Evolutionary conservation across 92 coral and sea anemone genomes (phyloP), one percentile per base, ranked within the genome.

Genomic region (Zoanthus sansibaricus): DNA sequence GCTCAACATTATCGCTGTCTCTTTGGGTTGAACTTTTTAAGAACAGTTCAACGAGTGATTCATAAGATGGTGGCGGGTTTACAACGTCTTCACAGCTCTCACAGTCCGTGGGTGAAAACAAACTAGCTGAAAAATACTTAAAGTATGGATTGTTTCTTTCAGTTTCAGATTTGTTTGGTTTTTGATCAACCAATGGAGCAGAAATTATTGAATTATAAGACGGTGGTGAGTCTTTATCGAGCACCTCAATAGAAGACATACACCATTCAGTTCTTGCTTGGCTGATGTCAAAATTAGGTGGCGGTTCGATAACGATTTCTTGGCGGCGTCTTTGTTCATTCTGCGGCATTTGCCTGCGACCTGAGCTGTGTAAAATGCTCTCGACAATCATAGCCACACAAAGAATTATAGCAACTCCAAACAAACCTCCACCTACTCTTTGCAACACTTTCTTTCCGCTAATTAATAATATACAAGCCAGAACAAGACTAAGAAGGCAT

Each of bases 41-140:
- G 20, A 66, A 62, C 2, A 17, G 12, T 37, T 47, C 21, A n/a
- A 66, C 4, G 16, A 80, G 48, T 9, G 85, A 80, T 11, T 80
- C 85, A 18, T 80, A 80, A 6, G 85, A 80, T 14, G 85, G 85
- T 13, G 85, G 85, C 12, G 75, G 85, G 18, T 80, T 80, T 1
- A 59, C 66, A 25, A 80, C 52, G 31, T 80, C 85, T 33, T 80
- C 85, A 12, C 85, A 80, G 30, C 70, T 80, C 20, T 80, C 85
- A 33, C 85, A 80, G 20, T 80, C 85, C 20, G 85, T 80, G 31
- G 85, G 48, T 2, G 85, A 80, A 66, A 80, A 80, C 73, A 80
- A 66, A 16, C 55, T 68, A 6, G 85, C 45, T 0, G 85, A 59
- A 80, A 80, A 80, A 56, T 64, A 71, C 62, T 62, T 80, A 33